Percentiles rank a stretch among this genome's conserved stretches.
Evolutionary conservation across 2,797 vertebrate species (phyloP).

Genomic region (Uromys caudimaculatus): DNA sequence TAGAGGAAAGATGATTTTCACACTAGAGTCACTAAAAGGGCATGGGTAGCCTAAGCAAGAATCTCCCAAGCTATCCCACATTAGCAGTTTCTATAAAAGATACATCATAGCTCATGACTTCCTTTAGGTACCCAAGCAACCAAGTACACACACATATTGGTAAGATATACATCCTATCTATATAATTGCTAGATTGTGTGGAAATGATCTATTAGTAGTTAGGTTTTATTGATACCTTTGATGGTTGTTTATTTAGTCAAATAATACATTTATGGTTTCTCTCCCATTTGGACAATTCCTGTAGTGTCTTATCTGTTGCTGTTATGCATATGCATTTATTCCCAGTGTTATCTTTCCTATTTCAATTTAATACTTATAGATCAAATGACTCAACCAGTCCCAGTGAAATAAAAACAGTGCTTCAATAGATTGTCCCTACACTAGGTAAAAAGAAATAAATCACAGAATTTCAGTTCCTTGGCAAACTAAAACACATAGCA

Average conservation of each 20-base stretch:
- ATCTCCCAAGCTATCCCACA: background rate
- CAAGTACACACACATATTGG: accelerated
- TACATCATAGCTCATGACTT: background rate
- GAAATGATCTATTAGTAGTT: background rate
- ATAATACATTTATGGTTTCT: slow-evolving; percentile 8
- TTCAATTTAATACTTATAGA: slow-evolving; percentile 60
- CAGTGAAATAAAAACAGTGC: background rate
- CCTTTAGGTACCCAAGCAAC: background rate
- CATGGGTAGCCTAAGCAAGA: background rate
- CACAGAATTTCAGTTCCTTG: background rate
- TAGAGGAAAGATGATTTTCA: background rate
- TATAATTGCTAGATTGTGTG: background rate
- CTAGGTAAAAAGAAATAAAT: background rate
- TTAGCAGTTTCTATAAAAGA: background rate
- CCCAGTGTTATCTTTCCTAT: slow-evolving; percentile 23
- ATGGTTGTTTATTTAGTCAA: background rate
- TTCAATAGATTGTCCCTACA: background rate
- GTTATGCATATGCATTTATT: background rate
- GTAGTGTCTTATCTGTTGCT: background rate
- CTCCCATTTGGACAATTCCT: background rate
- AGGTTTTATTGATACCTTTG: background rate
- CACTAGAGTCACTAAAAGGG: background rate
- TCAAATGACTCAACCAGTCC: slow-evolving; percentile 22
- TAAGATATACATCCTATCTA: background rate
- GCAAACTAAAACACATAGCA: background rate